Conservation (phyloP, 2,888 invertebrate genomes). For the Andrena praecox region DNA sequence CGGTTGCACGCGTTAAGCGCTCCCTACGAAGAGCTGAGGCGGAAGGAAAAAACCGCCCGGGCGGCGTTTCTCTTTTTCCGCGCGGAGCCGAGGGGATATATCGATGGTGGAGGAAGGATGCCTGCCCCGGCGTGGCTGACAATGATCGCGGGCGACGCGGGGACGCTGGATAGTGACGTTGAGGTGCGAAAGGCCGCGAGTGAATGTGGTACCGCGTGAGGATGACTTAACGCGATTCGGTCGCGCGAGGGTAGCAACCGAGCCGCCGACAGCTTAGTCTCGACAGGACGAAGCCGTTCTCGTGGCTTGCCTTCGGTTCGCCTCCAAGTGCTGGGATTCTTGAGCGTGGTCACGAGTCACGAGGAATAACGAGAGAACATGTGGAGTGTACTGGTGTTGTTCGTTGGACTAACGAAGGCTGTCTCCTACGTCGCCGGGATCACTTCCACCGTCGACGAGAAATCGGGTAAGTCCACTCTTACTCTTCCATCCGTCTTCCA, state of each 20-base stretch:
- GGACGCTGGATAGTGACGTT: neutral
- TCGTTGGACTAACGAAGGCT: slow-evolving; percentile 80
- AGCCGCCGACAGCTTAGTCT: neutral
- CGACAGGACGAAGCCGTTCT: slow-evolving; percentile 10
- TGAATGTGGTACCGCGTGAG: neutral
- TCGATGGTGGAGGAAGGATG: slow-evolving; percentile 10
- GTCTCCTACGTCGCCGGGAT: slow-evolving; percentile 74
- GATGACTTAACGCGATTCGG: slow-evolving; percentile 51
- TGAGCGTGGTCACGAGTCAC: slow-evolving; percentile 52
- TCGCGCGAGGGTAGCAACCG: slow-evolving; percentile 11
- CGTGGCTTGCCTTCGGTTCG: slow-evolving; percentile 28
- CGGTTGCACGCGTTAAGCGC: neutral
- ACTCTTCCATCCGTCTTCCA: neutral
- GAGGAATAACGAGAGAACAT: slow-evolving; percentile 74
- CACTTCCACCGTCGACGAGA: slow-evolving; percentile 69
- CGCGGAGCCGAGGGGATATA: neutral
- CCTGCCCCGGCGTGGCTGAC: neutral
- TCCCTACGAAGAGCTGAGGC: neutral
- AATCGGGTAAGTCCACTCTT: slow-evolving; percentile 73
- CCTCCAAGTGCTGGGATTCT: slow-evolving; percentile 39
- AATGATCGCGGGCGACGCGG: slow-evolving; percentile 1
- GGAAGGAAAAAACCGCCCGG: neutral
- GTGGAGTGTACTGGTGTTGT: slow-evolving; percentile 79
- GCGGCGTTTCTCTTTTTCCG: neutral
- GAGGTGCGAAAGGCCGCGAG: neutral